Base-by-base conservation (phyloP, 2,888 invertebrate species). In the Limnephilus auricula region DNA sequence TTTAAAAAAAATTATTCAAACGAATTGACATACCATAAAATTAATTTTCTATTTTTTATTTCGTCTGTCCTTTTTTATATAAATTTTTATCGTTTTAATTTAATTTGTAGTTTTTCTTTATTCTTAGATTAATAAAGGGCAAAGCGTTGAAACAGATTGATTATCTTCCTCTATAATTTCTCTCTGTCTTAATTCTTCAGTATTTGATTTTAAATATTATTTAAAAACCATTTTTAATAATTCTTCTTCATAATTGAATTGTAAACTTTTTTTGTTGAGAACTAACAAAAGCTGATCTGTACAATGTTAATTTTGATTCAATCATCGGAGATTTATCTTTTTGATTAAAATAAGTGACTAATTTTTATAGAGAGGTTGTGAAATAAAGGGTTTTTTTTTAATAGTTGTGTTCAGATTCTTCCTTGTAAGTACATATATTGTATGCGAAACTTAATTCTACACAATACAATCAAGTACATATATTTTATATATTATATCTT, bases 51-150 rank as follows among this genome's bases (percentile, higher is more conserved):
- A 83, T 32, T 84, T 84, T 84, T 84, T 84, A 37, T 84, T 37
- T 37, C 34, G 34, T 84, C 34, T 65, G 30, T 87, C 15, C 18
- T 18, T 34, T 50, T 87, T 87, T 65, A 45, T 65, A 65, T 45
- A 15, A 30, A 31, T 32, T 65, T 31, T 87, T 31, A 31, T 65
- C 1, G 31, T 50, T 15, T 50, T 87, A 65, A 87, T 89, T 89
- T 34, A 79, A 89, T 79, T 30, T 89, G 18, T 89, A 89, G 31
- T 40, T 89, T 32, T 87, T 65, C 31, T 31, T 87, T 30, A 79
- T 89, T 79, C 37, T 79, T 45, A 89, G 45, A 32, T 88, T 88
- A 50, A 89, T 89, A n/a, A 31, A 89, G 30, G 79, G 80, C 80
- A 79, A 32, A 79, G 34, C 79, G 79, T 80, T 79, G 79, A 89